phyloP scores from a whole-genome alignment of 2,113 vertebrate species.

The Oryctolagus cuniculus region DNA sequence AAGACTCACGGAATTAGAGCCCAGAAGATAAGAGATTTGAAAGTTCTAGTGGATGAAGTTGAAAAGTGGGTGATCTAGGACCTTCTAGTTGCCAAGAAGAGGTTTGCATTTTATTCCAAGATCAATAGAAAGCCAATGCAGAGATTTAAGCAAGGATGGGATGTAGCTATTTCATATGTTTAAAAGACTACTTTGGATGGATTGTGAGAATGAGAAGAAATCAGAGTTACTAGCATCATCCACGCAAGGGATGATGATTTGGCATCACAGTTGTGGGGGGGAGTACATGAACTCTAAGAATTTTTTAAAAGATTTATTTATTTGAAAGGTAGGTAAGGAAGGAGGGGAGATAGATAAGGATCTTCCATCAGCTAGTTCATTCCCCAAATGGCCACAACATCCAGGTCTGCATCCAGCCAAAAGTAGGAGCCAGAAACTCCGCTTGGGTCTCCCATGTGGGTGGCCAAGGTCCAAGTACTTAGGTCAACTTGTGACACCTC shows the following conservation, averaged over 20 bases:
- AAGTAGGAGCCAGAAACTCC: too few relatives aligned
- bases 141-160: not conserved
- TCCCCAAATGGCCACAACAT: too few relatives aligned
- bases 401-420: too few relatives aligned
- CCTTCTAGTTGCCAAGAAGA: not conserved
- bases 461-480: too few relatives aligned
- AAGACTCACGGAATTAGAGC: not conserved
- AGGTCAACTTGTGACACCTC: too few relatives aligned
- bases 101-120: not conserved
- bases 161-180: not conserved
- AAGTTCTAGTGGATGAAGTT: not conserved
- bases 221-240: not conserved
- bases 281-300: not conserved
- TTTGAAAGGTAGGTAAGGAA: too few relatives aligned
- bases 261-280: not conserved
- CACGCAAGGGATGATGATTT: not conserved
- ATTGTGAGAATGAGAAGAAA: conserved; percentile 28
- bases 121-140: not conserved
- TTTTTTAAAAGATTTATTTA: too few relatives aligned
- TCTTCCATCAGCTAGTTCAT: too few relatives aligned
- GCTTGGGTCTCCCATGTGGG: too few relatives aligned
- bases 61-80: not conserved
- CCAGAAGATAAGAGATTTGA: not conserved
- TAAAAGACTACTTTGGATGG: not conserved
- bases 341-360: too few relatives aligned